Base-by-base conservation (phyloP, 2,797 vertebrate genomes). In the Danio choprae region DNA sequence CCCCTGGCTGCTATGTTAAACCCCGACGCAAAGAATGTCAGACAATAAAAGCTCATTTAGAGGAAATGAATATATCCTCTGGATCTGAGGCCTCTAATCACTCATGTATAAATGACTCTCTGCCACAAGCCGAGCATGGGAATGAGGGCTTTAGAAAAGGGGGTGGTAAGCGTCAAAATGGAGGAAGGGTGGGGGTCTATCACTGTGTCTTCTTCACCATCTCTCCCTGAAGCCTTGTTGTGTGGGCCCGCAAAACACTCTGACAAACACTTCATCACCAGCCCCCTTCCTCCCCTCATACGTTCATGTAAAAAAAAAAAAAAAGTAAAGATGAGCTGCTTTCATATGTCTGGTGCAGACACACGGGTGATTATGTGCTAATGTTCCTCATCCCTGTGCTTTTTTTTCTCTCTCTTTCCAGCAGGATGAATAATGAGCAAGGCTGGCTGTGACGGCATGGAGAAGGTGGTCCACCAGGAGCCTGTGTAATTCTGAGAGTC, bases 61-160 rank as follows among this genome's bases (percentile, higher is more conserved):
- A 76, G 87, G 77, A 88, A 91, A 90, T 90, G 41, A 89, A 89
- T 89, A 82, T 83, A 86, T 89, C 71, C 53, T 88, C 85, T 68
- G 79, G 86, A 83, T 90, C 80, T 71, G 77, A 84, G 81, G 77
- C 81, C 83, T 63, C 87, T 87, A 87, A 78, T 81, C 1, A 1
- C 88, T 82, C 84, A 73, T 76, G 91, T 89, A 90, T 62, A 87
- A 91, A 90, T 91, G 81, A 89, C 59, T 53, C 44, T 38, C 13
- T 71, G 82, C 73, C 79, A 58, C 71, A 78, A 68, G 86, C 83
- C 60, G 84, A 89, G 83, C 1, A 65, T 22, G 5, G 40, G 51
- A 84, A 80, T n/a, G 50, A 69, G 59, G 62, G 77, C 63, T 77
- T 40, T 67, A 71, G 38, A 60, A 70, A 79, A 79, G 56, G 55